These are phyloP conservation scores for Chloropsis hardwickii DNA, from an alignment of 2,113 vertebrate species.

Conservation along the genomic window DNA sequence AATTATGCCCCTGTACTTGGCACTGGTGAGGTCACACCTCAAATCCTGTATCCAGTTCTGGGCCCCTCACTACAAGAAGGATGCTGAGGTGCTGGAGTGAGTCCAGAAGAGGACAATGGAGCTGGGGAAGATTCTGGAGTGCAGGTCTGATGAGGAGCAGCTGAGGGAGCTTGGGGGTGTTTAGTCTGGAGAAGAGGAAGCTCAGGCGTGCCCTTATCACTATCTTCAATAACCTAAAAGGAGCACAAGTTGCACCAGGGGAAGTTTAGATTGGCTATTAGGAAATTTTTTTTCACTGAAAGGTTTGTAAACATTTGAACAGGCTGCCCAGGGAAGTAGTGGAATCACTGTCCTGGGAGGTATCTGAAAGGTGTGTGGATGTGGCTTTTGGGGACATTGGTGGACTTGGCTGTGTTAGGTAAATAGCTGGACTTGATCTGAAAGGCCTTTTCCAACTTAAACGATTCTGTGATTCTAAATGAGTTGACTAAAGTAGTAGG, in stretches of 20 bases:
- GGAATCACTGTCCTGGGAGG: background rate
- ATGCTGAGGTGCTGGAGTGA: accelerated
- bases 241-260: background rate
- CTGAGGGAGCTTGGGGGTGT: background rate
- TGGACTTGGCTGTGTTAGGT: background rate
- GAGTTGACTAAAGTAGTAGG: background rate
- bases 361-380: background rate
- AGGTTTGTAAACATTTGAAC: background rate
- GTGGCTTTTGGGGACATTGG: background rate
- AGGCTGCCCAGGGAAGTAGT: background rate
- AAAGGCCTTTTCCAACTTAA: background rate
- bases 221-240: background rate
- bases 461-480: background rate
- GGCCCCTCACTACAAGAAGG: background rate
- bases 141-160: background rate
- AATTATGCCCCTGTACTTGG: accelerated
- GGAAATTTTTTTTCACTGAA: accelerated
- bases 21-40: background rate
- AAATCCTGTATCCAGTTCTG: accelerated
- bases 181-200: background rate
- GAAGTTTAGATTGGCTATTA: background rate
- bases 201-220: background rate
- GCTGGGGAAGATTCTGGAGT: background rate
- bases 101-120: accelerated
- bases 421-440: background rate